Percentiles rank a stretch among this genome's conserved stretches.
phyloP scores from a whole-genome alignment of 2,888 invertebrate genomes.

The Pardosa pseudoannulata region DNA sequence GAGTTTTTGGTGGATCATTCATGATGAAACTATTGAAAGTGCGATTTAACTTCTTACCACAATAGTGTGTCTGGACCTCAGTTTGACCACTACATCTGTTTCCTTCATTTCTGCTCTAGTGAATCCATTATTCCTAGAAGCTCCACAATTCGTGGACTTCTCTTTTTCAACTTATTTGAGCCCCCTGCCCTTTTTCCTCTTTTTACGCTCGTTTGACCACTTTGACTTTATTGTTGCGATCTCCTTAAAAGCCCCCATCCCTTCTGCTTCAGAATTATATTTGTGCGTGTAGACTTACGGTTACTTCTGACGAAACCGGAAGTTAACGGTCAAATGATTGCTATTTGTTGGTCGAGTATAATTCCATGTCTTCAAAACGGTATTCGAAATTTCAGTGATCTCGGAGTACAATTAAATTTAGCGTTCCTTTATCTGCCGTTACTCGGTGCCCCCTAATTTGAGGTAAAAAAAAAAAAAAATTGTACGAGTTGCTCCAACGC shows the following conservation, averaged over 20 bases:
- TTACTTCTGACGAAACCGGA: constrained; percentile 23
- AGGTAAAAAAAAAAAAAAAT: no score
- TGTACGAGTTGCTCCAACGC: no score
- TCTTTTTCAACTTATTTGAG: background rate
- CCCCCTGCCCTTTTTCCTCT: no score
- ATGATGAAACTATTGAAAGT: background rate
- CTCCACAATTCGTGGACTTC: background rate
- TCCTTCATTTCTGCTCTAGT: constrained; percentile 19
- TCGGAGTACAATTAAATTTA: no score
- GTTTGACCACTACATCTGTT: constrained; percentile 10
- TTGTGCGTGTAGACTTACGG: constrained; percentile 4
- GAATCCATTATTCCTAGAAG: constrained; percentile 5
- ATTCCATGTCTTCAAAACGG: background rate
- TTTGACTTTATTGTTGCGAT: background rate
- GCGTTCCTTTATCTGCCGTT: no score
- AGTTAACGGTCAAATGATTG: constrained; percentile 53
- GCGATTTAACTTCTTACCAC: background rate
- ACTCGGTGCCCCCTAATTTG: no score
- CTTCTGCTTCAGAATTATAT: background rate
- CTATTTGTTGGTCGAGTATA: background rate
- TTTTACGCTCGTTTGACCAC: background rate
- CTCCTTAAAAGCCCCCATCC: background rate
- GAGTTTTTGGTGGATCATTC: background rate
- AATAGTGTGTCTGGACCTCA: background rate
- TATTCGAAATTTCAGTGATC: background rate